Evolutionary conservation across 2,888 invertebrate species (phyloP), one percentile per base, ranked within the genome.

Genomic region (Caenorhabditis sp.): DNA sequence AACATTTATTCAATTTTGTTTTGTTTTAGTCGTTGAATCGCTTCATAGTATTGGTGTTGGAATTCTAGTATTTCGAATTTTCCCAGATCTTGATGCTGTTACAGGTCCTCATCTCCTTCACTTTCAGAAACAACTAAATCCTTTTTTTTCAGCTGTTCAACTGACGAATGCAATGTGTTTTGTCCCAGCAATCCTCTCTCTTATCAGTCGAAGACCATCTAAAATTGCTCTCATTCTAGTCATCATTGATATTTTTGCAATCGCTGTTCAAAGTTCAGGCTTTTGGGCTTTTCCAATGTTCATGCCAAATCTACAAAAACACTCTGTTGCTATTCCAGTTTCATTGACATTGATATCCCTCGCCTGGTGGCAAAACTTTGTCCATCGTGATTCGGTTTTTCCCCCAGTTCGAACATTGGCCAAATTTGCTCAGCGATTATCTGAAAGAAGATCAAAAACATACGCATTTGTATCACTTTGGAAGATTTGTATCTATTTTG

Each of bases 281-380:
- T 93, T 95, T 83, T 92, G 95, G 70, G 92, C 95, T 20, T 95
- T 95, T 94, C 95, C 95, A n/a, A 81, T 82, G 63, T 77, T 88
- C 65, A 77, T 87, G 36, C 83, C 85, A 17, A 76, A 78, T n/a
- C 70, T 85, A 4, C 71, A 79, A 38, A 84, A 72, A 63, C 85
- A 69, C 80, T 84, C 94, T 50, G 94, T 93, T 93, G 90, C 94
- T 56, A 93, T 97, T 82, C 95, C 96, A 0, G 90, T 94, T 0
- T 91, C 95, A 0, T 91, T 95, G 49, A 89, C 95, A 64, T 91
- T 95, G 84, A 93, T 95, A 77, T 97, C 97, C 0, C 91, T 94
- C 50, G 94, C 94, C 26, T 97, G 96, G 95, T 97, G 97, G 97
- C 97, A 97, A 89, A 97, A 97, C 89, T 97, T 94, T 88, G 94